A percentile compares a stretch with the other conserved stretches of the same genome.
Conservation (phyloP, 2,797 vertebrate genomes). For the Thalassophryne amazonica region DNA sequence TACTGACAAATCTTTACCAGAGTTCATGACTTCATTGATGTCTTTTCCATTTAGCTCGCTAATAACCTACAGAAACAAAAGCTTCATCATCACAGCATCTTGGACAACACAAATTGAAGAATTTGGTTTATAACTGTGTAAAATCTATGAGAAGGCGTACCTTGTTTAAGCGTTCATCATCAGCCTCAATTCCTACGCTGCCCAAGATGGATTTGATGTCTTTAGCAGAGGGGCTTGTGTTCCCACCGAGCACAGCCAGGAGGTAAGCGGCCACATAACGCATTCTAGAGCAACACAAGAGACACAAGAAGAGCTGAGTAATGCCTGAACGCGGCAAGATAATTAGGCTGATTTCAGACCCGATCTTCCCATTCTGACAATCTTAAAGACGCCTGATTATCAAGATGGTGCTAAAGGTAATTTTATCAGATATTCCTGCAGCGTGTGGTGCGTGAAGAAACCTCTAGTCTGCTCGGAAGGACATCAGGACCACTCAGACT, state of each 20-base stretch:
- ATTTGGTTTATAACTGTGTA: background rate
- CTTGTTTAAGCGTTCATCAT: slow-evolving; percentile 78
- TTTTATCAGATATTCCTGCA: too few species aligned
- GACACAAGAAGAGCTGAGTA: too few species aligned
- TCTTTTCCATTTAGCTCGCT: slow-evolving; percentile 81
- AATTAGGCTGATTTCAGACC: too few species aligned
- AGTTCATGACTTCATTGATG: slow-evolving; percentile 84
- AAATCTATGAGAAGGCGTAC: slow-evolving; percentile 14
- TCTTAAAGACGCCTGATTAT: too few species aligned
- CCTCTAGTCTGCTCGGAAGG: too few species aligned
- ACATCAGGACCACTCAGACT: too few species aligned
- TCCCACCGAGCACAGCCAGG: slow-evolving; percentile 80
- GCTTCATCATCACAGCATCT: background rate
- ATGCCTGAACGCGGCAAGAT: too few species aligned
- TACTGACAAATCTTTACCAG: slow-evolving; percentile 56
- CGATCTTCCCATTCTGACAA: too few species aligned
- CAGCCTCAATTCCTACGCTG: slow-evolving; percentile 79
- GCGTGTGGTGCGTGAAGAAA: too few species aligned
- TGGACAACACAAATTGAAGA: background rate
- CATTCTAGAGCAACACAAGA: slow-evolving; percentile 62
- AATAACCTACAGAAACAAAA: slow-evolving; percentile 66
- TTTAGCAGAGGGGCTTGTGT: slow-evolving; percentile 75
- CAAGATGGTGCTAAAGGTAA: too few species aligned
- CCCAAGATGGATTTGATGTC: slow-evolving; percentile 80
- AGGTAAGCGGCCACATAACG: slow-evolving; percentile 87